Evolutionary conservation across 30 jellyfish, hydroid and myxozoan genomes (phyloP).

Genomic region (Nemopilema nomurai): DNA sequence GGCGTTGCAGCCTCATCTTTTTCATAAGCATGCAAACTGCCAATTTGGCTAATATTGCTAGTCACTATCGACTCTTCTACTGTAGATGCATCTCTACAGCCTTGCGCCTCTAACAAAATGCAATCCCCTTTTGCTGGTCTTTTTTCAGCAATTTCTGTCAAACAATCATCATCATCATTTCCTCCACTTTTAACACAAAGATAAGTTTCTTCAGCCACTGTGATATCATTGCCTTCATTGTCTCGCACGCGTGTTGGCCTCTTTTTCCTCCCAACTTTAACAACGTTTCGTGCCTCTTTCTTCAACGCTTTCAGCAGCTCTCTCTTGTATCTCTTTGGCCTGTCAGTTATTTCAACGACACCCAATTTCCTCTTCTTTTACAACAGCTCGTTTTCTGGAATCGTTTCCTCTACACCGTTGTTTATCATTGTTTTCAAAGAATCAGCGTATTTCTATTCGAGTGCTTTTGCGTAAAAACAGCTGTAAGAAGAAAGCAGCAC

Average conservation of each 20-base stretch:
- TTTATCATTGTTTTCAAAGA: neutral
- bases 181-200: neutral
- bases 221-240: neutral
- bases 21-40: neutral
- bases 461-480: neutral
- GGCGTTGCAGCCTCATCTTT: no score
- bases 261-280: no score
- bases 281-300: neutral
- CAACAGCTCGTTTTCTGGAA: no score
- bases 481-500: neutral
- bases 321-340: constrained; percentile 1
- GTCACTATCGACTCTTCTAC: no score
- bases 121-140: neutral
- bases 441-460: neutral
- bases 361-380: neutral
- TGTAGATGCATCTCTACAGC: neutral
- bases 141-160: neutral
- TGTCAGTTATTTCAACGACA: constrained; percentile 1
- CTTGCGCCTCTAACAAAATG: neutral
- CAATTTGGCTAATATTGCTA: no score
- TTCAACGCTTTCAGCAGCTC: constrained; percentile 2
- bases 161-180: neutral
- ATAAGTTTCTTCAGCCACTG: neutral
- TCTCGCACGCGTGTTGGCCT: no score
- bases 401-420: no score